phyloP scores from a whole-genome alignment of 2,797 vertebrate genomes.

The Platyrinchus mystaceus region DNA sequence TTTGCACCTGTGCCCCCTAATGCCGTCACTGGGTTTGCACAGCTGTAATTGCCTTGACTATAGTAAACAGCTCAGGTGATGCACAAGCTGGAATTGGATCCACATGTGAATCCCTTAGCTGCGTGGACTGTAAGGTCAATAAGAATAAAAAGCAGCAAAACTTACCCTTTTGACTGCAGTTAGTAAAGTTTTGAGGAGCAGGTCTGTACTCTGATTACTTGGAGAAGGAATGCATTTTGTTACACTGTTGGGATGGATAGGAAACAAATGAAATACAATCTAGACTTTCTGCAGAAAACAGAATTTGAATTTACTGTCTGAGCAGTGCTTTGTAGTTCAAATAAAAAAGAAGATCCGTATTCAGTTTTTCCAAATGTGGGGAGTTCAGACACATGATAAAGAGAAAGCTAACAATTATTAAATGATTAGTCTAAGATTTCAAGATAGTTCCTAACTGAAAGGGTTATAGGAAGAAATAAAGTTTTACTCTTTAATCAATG shows the following conservation, averaged over 20 bases:
- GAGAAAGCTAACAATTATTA: background rate
- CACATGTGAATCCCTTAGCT: background rate
- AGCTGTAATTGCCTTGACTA: conserved; percentile 10
- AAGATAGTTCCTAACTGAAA: background rate
- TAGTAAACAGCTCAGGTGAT: conserved; percentile 30
- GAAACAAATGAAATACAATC: background rate
- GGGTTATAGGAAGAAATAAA: background rate
- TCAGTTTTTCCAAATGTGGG: background rate
- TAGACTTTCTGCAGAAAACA: background rate
- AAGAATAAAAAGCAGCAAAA: background rate
- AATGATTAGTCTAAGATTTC: background rate
- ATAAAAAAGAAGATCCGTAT: background rate
- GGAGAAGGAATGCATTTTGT: background rate
- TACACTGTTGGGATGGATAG: background rate
- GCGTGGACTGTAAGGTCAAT: background rate
- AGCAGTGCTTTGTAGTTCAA: background rate
- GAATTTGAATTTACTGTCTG: background rate
- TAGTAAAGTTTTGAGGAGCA: background rate
- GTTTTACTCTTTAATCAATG: background rate
- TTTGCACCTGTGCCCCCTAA: conserved; percentile 41
- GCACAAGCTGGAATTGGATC: background rate
- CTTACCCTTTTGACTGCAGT: background rate
- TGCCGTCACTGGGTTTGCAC: conserved; percentile 14
- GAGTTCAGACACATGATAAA: background rate
- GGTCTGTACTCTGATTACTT: background rate